Evolutionary conservation across 2,888 invertebrate species (phyloP), one percentile per base, ranked within the genome.

Genomic region (Leptopilina drosophilae): DNA sequence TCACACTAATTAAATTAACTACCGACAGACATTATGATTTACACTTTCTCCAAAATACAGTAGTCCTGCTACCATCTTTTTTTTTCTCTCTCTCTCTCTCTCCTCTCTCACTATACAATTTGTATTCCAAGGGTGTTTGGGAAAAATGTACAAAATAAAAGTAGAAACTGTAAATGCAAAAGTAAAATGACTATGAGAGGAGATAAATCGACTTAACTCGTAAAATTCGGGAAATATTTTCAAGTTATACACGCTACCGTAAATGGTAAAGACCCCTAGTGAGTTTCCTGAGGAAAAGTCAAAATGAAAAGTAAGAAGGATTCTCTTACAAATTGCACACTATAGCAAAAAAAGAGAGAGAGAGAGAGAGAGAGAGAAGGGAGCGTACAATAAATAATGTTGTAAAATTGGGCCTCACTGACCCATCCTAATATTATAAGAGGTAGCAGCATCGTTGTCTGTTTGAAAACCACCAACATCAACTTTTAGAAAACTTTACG

Each of bases 331-430:
- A 73, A 73, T 73, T 62, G 20, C 20, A n/a, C 59, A 15, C 7
- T 59, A 15, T 12, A 56, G 7, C 33, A 59, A 15, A 7, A n/a
- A 59, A 5, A 20, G 20, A 20, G 20, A 20, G 20, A 59, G n/a
- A 15, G 7, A 62, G 9, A n/a, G 14, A 59, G 59, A n/a, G n/a
- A 33, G n/a, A 59, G n/a, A 15, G 62, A 11, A 73, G 15, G 33
- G n/a, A 49, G 49, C n/a, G 42, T 42, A 76, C 59, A 75, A 59
- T 77, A 80, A 65, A 77, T 78, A 76, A 78, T 78, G 75, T 59
- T 77, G 77, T 84, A 80, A 84, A 82, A 84, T 81, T 80, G 66
- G 77, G 14, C 40, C 75, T 73, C 53, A 40, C 65, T 46, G 76
- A 76, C 14, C 56, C 33, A 56, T 59, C 40, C 33, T 73, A 33